Conservation (phyloP, 2,888 invertebrate species). For the Eupithecia tripunctaria region DNA sequence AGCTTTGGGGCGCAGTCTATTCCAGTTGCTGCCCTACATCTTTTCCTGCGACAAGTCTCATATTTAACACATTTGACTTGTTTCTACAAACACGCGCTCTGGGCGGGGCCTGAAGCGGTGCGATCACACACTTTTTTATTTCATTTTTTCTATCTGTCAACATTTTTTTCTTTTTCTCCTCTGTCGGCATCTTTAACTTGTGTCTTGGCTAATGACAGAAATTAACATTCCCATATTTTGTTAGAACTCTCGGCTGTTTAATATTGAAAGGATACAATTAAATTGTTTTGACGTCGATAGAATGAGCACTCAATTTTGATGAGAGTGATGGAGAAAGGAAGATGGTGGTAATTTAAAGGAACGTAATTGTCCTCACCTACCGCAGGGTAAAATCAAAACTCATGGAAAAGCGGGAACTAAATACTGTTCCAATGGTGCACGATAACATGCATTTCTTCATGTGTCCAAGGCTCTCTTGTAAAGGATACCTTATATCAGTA, state of each 20-base stretch:
- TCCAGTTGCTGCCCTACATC: conserved; percentile 49
- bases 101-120: conserved; percentile 68
- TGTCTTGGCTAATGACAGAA: conserved; percentile 79
- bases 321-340: conserved; percentile 33
- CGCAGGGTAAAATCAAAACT: conserved; percentile 15
- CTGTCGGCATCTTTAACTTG: conserved; percentile 71
- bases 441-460: neutral
- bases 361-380: conserved; percentile 38
- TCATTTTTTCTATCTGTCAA: conserved; percentile 48
- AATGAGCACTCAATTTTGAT: conserved; percentile 41
- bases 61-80: conserved; percentile 80
- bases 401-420: neutral
- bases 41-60: conserved; percentile 55
- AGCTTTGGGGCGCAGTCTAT: conserved; percentile 41
- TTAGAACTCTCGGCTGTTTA: conserved; percentile 67
- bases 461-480: neutral
- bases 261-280: conserved; percentile 57
- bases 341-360: conserved; percentile 34
- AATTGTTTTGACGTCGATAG: conserved; percentile 65
- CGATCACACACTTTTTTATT: conserved; percentile 71
- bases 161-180: conserved; percentile 62
- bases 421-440: neutral
- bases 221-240: conserved; percentile 80
- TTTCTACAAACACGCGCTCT: conserved; percentile 75
- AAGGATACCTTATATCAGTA: neutral